Base-by-base conservation (phyloP, 2,113 vertebrate species). In the Xiphias gladius region DNA sequence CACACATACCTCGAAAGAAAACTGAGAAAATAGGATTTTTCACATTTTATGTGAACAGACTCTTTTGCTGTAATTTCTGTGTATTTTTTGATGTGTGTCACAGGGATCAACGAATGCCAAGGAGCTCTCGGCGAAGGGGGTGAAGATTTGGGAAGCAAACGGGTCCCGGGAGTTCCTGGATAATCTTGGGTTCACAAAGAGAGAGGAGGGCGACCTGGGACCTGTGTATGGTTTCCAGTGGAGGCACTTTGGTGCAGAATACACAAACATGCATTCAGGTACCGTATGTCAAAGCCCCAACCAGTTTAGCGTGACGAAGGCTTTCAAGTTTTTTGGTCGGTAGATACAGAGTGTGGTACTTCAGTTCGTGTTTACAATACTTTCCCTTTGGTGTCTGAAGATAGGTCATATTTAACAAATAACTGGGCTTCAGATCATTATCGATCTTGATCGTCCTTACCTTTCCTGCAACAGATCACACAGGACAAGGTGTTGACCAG, bases 191-290 rank as follows among this genome's bases (percentile, higher is more conserved):
- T 99, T 99, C 83, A 95, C 80, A 3, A 83, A 83, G 28, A 89
- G 98, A 83, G 96, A 97, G 75, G 98, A 99, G 91, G 98, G 98
- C 1, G 98, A 99, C 89, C 94, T 99, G 73, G 98, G 98, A 2
- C 98, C 98, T 0, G 96, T 99, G 22, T 99, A 99, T 76, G 98
- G 98, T 41, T 99, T 99, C 93, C 98, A 99, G 82, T 99, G 98
- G 98, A 96, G 98, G 81, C 98, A 99, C 89, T 99, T 96, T 92
- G 98, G 98, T 72, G 97, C 98, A 4, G 96, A 99, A 58, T 99
- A 99, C 93, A 97, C 95, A 89, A 91, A 97, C 92, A 97, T 97
- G 96, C 94, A 97, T 46, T 91, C 96, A 95, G 98, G 98, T 98
- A 83, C n/a, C 20, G 37, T 3, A 6, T 63, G 68, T 26, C 16